These are phyloP conservation scores for Pseudomugil tenellus DNA, from an alignment of 2,797 vertebrate genomes.

Conservation along the genomic window DNA sequence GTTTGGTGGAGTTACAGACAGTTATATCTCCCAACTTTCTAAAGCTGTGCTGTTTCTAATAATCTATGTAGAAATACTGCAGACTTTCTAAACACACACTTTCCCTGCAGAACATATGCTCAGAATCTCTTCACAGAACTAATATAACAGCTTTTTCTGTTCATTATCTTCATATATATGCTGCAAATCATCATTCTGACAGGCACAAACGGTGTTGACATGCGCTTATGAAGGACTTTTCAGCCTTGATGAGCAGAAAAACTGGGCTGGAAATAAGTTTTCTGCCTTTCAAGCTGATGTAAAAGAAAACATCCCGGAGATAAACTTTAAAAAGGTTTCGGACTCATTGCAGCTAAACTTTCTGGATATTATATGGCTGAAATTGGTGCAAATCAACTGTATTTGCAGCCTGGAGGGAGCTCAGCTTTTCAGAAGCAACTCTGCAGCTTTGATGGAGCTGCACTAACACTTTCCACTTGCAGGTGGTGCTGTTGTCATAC, in stretches of 20 bases:
- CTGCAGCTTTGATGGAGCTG: constrained; percentile 30
- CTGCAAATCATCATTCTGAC: too few species aligned
- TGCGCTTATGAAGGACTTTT: not conserved
- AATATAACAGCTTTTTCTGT: too few species aligned
- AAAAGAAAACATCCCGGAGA: too few species aligned
- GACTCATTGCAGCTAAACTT: too few species aligned
- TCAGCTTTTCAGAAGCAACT: not conserved
- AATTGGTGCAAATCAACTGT: not conserved
- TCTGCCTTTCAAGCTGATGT: too few species aligned
- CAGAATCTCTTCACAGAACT: not conserved
- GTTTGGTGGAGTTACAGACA: not conserved
- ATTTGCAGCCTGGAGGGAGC: not conserved
- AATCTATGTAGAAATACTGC: not conserved
- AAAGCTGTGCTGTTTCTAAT: not conserved
- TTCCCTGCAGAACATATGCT: too few species aligned
- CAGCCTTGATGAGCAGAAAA: not conserved
- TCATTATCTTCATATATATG: too few species aligned
- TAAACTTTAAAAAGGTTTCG: too few species aligned
- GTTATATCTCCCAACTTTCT: too few species aligned
- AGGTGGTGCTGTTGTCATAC: constrained; percentile 83
- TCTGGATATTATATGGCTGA: not conserved
- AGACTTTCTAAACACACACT: not conserved
- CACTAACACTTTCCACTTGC: constrained; percentile 70
- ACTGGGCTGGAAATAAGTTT: too few species aligned
- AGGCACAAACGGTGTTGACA: too few species aligned